phyloP scores from a whole-genome alignment of 2,888 invertebrate genomes.

The Cataglyphis altisquamis region DNA sequence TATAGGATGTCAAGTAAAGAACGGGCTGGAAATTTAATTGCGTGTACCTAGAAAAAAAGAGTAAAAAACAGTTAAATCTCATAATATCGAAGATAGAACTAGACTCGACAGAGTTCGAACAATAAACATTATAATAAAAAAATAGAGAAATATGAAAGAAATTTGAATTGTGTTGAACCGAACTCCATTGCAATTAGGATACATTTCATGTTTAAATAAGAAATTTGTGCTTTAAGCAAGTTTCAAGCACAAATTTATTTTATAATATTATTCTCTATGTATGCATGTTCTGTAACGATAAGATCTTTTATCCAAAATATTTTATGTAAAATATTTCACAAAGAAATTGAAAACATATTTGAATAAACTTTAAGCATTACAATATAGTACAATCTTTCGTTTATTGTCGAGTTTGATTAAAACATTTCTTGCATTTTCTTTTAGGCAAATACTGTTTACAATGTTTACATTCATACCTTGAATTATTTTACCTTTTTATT shows the following conservation, averaged over 20 bases:
- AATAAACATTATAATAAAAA: not conserved
- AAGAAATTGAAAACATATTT: not conserved
- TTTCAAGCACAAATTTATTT: too few relatives aligned
- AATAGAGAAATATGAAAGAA: not conserved
- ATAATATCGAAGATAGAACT: not conserved
- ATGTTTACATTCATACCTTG: not conserved
- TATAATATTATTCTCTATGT: not conserved
- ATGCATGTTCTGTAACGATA: not conserved
- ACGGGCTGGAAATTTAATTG: not conserved
- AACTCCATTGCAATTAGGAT: not conserved
- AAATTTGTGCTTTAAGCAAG: not conserved
- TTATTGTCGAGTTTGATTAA: not conserved
- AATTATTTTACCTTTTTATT: not conserved
- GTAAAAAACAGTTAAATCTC: not conserved
- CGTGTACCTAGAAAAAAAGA: not conserved
- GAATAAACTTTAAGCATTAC: not conserved
- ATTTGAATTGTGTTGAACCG: not conserved
- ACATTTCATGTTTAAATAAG: not conserved
- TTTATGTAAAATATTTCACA: not conserved
- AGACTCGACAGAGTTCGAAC: too few relatives aligned
- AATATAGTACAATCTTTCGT: not conserved
- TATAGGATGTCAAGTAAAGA: constrained; percentile 10
- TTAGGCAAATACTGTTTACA: not conserved
- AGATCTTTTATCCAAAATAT: not conserved
- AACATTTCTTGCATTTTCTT: not conserved